Evolutionary conservation across 2,888 invertebrate species (phyloP), one percentile per base, ranked within the genome.

Genomic region (Apotomis capreana): DNA sequence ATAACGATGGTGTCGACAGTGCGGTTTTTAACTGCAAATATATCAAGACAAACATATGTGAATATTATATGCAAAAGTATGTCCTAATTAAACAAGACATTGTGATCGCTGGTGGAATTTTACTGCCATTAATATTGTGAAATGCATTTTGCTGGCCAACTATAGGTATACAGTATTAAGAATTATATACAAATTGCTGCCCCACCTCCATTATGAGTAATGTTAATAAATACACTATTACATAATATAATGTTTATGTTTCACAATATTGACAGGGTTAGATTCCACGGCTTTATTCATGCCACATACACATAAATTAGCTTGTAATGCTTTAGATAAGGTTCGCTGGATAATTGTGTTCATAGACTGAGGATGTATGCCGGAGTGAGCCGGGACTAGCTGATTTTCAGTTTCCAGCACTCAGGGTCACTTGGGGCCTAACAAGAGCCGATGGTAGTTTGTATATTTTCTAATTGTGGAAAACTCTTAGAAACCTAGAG

Each of bases 1-100:
- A 93, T 93, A 88, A 82, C 76, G 79, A 82, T 79, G 79, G 78
- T 79, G 79, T 74, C 76, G 80, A 83, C 80, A 76, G 79, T 82
- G 88, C 85, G 82, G 87, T 83, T 78, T 81, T 79, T 78, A 79
- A 82, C 87, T 87, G 91, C 88, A 83, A 86, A 82, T 91, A 92
- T 92, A 92, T 92, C 92, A 92, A 92, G 92, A 92, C 91, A 91
- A 91, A 92, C 92, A 92, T 92, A 92, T 93, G 92, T 91, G 90
- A 92, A 88, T 89, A 90, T 85, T 89, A 87, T 89, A 88, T 86
- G 88, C 90, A 85, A 88, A 87, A 87, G 86, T 84, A 81, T 88
- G 86, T 86, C 88, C 85, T 89, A 87, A 86, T 77, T 77, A 76
- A 78, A 78, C 76, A 79, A 80, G 80, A 83, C 79, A 80, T 83